Evolutionary conservation across 2,113 vertebrate species (phyloP).

Genomic region (Bambusicola thoracicus): DNA sequence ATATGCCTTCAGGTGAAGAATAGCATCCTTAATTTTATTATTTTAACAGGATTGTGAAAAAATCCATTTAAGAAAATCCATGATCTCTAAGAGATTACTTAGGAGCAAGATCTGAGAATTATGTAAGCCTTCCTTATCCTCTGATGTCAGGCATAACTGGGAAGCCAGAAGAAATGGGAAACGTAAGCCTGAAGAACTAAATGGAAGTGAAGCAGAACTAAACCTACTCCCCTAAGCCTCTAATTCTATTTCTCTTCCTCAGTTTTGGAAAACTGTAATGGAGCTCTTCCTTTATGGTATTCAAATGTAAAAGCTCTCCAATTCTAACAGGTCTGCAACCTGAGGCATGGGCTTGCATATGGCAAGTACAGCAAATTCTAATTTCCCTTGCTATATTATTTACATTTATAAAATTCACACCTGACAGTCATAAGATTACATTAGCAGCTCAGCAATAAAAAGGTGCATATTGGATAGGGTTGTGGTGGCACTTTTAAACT

Average conservation of each 20-base stretch:
- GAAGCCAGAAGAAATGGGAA: conserved; percentile 9
- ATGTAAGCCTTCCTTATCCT: background rate
- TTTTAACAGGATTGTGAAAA: conserved; percentile 28
- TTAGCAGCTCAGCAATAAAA: background rate
- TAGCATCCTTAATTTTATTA: conserved; percentile 40
- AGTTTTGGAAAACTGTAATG: background rate
- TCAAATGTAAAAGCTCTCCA: background rate
- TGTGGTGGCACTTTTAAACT: background rate
- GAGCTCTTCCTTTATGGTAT: background rate
- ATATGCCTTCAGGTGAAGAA: conserved; percentile 23
- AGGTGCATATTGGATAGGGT: background rate
- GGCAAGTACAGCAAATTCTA: background rate
- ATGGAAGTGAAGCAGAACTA: conserved; percentile 31
- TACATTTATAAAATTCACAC: background rate
- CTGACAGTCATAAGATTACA: background rate
- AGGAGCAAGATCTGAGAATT: conserved; percentile 26
- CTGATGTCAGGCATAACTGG: background rate
- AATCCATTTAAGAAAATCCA: conserved; percentile 19
- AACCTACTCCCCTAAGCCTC: background rate
- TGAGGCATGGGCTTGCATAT: background rate
- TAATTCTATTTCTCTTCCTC: background rate
- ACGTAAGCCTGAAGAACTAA: background rate
- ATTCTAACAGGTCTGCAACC: background rate
- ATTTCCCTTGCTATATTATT: background rate
- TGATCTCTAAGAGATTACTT: conserved; percentile 32